Conservation (phyloP, 2,797 vertebrate genomes). For the Alfaro cultratus region DNA sequence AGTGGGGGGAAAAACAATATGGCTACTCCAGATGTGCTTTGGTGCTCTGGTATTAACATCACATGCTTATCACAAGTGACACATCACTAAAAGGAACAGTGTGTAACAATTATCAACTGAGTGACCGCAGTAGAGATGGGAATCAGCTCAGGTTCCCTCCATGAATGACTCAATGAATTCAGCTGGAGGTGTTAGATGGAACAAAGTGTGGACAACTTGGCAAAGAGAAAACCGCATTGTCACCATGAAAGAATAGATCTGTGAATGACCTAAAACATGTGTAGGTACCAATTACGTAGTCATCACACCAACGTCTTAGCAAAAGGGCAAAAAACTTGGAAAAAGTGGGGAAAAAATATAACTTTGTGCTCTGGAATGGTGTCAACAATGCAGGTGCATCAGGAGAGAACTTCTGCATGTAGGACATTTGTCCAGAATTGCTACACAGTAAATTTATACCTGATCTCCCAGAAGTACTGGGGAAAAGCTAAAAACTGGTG, state of each 20-base stretch:
- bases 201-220: not conserved
- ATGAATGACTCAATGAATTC: not conserved
- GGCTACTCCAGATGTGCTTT: not conserved
- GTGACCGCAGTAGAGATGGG: not conserved
- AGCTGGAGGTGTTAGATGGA: not conserved
- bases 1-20: not conserved
- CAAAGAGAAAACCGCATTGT: not conserved
- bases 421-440: not conserved
- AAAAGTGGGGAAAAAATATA: not conserved
- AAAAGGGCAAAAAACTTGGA: not conserved
- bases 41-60: not conserved
- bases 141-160: not conserved
- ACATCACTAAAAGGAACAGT: not conserved
- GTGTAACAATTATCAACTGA: not conserved
- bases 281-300: not conserved
- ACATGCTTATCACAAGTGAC: not conserved
- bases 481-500: not conserved
- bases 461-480: not conserved
- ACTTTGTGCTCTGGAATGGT: not conserved
- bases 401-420: not conserved
- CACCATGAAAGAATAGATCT: not conserved
- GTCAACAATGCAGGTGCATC: not conserved
- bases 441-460: not conserved
- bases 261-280: not conserved
- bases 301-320: not conserved